Base-by-base conservation (phyloP, 1,140 invertebrate species). In the Drosophila serrata region DNA sequence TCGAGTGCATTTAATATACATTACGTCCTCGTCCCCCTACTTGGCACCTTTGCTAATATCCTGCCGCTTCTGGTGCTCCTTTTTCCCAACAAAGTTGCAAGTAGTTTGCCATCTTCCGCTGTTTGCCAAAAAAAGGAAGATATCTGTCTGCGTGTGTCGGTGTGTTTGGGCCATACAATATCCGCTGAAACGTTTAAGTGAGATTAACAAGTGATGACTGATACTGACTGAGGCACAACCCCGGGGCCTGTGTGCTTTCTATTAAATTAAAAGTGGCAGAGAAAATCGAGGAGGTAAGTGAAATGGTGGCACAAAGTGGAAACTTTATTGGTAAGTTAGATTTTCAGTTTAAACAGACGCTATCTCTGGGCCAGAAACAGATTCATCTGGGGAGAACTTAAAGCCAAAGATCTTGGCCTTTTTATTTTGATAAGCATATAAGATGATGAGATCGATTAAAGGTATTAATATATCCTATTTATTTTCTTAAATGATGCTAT, bases 1-100 rank as follows among this genome's bases (percentile, higher is more conserved):
- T 81, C 55, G 85, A 90, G 84, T 87, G 84, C 84, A 88, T 87
- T 87, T 87, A 87, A 87, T 90, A 87, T 88, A 87, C 84, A 87
- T 87, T 87, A 87, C 77, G 64, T 49, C 53, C 67, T 60, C 68
- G 69, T 69, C 51, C 46, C n/a, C n/a, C 22, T 4, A 11, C 19
- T 57, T 43, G 15, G 61, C 65, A 78, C 80, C 75, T 46, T 68
- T 84, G 76, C 74, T 88, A 87, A 87, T 88, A 87, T 87, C 84
- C 84, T 87, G 84, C 48, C 74, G 49, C 79, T 77, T 49, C 79
- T 46, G 45, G 45, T 17, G 27, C 27, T 29, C 24, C 46, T 62
- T 65, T 65, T 49, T 65, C 73, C 78, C 78, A 27, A 61, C 78
- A 81, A 81, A 81, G 72, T 85, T 78, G 74, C 78, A 4, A 79